Evolutionary conservation across 2,888 invertebrate genomes (phyloP), one percentile per base, ranked within the genome.

Genomic region (Perizoma affinitatum): DNA sequence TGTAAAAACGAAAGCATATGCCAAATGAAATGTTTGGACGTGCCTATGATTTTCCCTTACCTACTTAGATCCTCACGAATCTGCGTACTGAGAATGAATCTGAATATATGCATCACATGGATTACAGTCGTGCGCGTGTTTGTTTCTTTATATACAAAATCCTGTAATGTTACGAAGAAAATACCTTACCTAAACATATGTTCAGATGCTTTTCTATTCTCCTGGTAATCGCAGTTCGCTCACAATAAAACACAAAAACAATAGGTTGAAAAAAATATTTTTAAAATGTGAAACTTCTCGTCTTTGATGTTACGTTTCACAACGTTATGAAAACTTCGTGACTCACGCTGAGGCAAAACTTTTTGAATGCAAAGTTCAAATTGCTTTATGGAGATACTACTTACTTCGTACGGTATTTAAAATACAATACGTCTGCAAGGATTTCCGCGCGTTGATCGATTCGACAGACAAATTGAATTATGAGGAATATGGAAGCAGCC

Each of bases 381-480:
- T 48, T 59, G 42, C 45, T 45, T 53, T 48, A 45, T 41, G 40
- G n/a, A 36, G 34, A 44, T 49, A 33, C 22, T 44, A 44, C 34
- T 5, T 36, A 33, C 35, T n/a, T 47, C n/a, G 10, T 38, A 38
- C 56, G 11, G 36, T 51, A 60, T 54, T 60, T 46, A 59, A 46
- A 50, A 54, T 42, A 51, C 46, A 50, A 48, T 60, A 45, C 54
- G 61, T 63, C 61, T 63, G 51, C 54, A 62, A 22, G 40, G 53
- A 61, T 81, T 84, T 83, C 83, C 84, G 78, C 76, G 58, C 72
- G 68, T 56, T 82, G 83, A 86, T 85, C 82, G 84, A 82, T 83
- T 83, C 75, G 74, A 69, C 76, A 81, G 82, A 78, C 85, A 77
- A 79, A 87, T 86, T 82, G 76, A 79, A 82, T 87, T 84, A 83